Base-by-base conservation (phyloP, 2,888 invertebrate species). In the Megaustenia siamemsis region DNA sequence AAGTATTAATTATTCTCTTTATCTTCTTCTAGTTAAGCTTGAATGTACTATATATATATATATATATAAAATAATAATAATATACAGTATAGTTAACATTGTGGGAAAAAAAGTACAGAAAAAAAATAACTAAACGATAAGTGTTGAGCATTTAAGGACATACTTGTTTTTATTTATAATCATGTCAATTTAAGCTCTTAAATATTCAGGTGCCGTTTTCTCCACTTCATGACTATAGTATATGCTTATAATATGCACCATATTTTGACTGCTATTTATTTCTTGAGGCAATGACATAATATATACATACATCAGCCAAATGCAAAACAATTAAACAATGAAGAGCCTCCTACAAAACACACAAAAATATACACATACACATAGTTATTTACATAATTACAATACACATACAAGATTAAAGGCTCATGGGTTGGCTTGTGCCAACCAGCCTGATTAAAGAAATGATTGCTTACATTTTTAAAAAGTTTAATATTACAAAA, bases 301-400 rank as follows among this genome's bases (percentile, higher is more conserved):
- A 32, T 60, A 1, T 60, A 3, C 28, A 60, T 28, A 28, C 15
- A 5, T 60, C 28, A 28, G n/a, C n/a, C n/a, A n/a, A n/a, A n/a
- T n/a, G n/a, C n/a, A n/a, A n/a, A n/a, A n/a, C n/a, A n/a, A n/a
- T n/a, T n/a, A n/a, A n/a, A n/a, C n/a, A n/a, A n/a, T n/a, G n/a
- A n/a, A n/a, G n/a, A n/a, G n/a, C n/a, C 32, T 63, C 6, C 28
- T 63, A 63, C 63, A 6, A 32, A 32, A 63, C 32, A 63, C 63
- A 63, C 45, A 40, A 40, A 24, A 43, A 43, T 28, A 10, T 71
- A 71, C 71, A 71, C 38, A 43, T 28, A 40, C 38, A n/a, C 24
- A 12, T 71, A 28, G 10, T 3, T 71, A 71, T 71, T 71, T 71
- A 71, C 71, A 71, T 71, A 71, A 71, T 71, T 71, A 71, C 71